Evolutionary conservation across 30 jellyfish, hydroid and myxozoan genomes (phyloP).

Genomic region (Aurelia aurita complex sp. Pacific): DNA sequence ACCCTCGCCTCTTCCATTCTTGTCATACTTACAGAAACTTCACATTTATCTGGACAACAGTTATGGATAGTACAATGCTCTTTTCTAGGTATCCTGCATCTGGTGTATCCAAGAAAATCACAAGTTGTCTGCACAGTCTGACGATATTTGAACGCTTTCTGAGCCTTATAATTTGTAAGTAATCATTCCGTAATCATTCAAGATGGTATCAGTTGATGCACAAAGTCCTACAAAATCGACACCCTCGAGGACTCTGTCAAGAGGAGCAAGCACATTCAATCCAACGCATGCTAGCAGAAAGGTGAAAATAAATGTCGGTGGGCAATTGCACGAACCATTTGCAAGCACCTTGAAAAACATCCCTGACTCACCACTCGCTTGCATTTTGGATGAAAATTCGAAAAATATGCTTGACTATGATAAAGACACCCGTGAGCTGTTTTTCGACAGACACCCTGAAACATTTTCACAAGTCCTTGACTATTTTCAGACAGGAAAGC

Average conservation of each 20-base stretch:
- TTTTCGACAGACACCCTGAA: conserved; percentile 95
- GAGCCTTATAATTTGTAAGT: no score
- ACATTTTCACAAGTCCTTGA: conserved; percentile 80
- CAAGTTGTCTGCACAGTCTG: no score
- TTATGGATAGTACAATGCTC: no score
- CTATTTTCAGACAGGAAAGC: conserved; percentile 93
- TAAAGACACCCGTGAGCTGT: conserved; percentile 61
- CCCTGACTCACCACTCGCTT: conserved; percentile 95
- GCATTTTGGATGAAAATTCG: conserved; percentile 75
- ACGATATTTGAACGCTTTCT: no score
- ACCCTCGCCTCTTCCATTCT: no score
- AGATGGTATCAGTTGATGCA: neutral
- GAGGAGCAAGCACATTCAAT: conserved; percentile 60
- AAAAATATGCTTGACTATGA: conserved; percentile 73
- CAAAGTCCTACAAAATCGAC: conserved; percentile 15
- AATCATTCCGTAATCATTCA: neutral
- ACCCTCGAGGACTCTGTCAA: conserved; percentile 5
- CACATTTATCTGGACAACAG: no score
- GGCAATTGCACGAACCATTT: conserved; percentile 80
- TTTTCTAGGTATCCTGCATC: no score
- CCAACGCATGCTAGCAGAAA: conserved; percentile 11
- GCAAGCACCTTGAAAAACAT: conserved; percentile 79
- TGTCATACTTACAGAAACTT: no score
- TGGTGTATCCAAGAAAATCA: no score
- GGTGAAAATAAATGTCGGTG: conserved; percentile 88